A percentile compares a stretch with the other conserved stretches of the same genome.
Conservation (phyloP, 1,140 invertebrate genomes). For the Pogonomyrmex barbatus region DNA sequence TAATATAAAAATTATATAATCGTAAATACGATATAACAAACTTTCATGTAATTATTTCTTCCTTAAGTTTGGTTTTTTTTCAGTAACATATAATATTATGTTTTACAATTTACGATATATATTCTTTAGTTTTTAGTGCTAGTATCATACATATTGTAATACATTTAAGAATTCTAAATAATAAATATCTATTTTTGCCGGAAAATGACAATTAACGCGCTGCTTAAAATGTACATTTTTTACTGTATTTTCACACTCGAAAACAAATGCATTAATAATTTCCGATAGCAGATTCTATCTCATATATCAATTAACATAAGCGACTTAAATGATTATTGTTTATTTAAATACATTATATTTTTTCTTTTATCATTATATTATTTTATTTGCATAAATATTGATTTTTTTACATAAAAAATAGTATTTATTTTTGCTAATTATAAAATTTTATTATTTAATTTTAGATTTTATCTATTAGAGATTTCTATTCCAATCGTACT, state of each 20-base stretch:
- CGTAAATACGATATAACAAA: not conserved
- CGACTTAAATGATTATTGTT: not conserved
- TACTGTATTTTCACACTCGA: not conserved
- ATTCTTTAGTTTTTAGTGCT: not conserved
- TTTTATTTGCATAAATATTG: not conserved
- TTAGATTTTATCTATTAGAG: not conserved
- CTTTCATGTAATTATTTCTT: not conserved
- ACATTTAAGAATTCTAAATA: not conserved
- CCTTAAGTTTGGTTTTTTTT: not conserved
- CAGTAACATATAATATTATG: not conserved
- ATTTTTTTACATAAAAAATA: not conserved
- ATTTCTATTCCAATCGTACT: not conserved
- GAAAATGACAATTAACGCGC: not conserved
- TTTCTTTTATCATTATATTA: not conserved
- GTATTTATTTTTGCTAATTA: not conserved
- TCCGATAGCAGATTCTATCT: not conserved
- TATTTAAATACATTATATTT: not conserved
- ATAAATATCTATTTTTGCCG: not conserved
- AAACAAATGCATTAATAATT: not conserved
- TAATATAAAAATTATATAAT: not conserved
- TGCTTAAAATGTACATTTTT: conserved; percentile 26
- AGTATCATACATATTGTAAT: not conserved
- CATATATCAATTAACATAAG: conserved; percentile 20
- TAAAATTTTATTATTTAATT: not conserved
- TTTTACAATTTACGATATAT: not conserved